Evolutionary conservation across 1,140 invertebrate genomes (phyloP).

Genomic region (Ceratosolen solmsi): DNA sequence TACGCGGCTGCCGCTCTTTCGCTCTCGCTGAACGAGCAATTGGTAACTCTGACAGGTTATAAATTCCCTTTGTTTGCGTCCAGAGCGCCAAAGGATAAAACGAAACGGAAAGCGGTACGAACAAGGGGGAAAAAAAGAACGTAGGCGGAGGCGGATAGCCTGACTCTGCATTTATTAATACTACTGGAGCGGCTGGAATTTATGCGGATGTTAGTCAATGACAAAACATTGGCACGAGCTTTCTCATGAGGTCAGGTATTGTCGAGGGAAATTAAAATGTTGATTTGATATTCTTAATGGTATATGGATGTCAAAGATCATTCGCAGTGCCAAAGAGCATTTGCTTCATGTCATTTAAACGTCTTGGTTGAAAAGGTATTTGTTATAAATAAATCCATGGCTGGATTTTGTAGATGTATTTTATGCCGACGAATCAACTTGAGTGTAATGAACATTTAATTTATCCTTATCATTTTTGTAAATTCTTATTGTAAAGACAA

Average conservation of each 20-base stretch:
- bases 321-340: not conserved
- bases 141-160: not conserved
- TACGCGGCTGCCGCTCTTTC: not conserved
- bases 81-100: not conserved
- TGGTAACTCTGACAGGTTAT: constrained; percentile 38
- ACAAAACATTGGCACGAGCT: not conserved
- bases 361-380: not conserved
- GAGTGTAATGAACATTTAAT: no score
- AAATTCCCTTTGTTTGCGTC: constrained; percentile 46
- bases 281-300: constrained; percentile 9
- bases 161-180: constrained; percentile 46
- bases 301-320: not conserved
- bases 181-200: not conserved
- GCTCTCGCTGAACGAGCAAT: constrained; percentile 36
- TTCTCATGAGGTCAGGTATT: not conserved
- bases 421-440: no score
- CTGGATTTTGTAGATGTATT: no score
- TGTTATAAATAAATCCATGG: no score
- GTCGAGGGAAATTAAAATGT: constrained; percentile 8
- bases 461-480: no score
- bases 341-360: not conserved
- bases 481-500: no score
- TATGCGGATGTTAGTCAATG: not conserved
- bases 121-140: not conserved
- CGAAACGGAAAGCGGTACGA: no score